These are phyloP conservation scores for Druceiella hillmani DNA, from an alignment of 2,888 invertebrate genomes.

Conservation along the genomic window DNA sequence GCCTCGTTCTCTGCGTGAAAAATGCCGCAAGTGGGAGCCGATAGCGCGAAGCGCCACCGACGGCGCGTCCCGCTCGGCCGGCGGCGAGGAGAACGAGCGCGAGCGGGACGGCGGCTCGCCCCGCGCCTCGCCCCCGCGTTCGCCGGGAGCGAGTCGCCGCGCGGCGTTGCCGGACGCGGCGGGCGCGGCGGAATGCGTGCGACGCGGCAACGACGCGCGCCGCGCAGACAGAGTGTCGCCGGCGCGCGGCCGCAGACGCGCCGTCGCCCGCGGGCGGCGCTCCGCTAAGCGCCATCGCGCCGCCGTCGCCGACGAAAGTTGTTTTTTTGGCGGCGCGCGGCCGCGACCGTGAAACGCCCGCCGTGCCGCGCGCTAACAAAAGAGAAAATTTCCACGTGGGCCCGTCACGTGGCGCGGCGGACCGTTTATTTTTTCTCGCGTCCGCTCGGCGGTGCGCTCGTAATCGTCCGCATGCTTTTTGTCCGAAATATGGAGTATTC, in stretches of 20 bases:
- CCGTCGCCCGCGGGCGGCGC: conserved; percentile 55
- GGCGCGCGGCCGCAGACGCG: conserved; percentile 75
- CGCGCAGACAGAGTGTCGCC: conserved; percentile 94
- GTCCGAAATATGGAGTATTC: no score
- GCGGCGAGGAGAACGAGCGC: conserved; percentile 27
- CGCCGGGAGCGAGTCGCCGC: conserved; percentile 68
- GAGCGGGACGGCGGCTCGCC: conserved; percentile 30
- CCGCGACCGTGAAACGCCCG: no score
- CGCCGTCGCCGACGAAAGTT: conserved; percentile 39
- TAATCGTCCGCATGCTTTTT: no score
- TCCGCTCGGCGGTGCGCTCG: no score
- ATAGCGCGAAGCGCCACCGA: conserved; percentile 52
- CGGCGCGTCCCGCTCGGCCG: conserved; percentile 32
- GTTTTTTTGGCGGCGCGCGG: conserved; percentile 29
- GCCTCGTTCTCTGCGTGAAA: conserved; percentile 61
- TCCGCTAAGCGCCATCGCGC: conserved; percentile 42
- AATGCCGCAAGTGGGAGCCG: conserved; percentile 58
- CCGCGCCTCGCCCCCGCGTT: conserved; percentile 54
- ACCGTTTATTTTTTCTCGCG: no score
- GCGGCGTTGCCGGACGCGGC: conserved; percentile 52
- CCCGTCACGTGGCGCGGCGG: no score
- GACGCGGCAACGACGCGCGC: conserved; percentile 64
- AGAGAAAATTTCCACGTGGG: no score
- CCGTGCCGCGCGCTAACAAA: no score
- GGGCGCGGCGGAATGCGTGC: conserved; percentile 51